Percentiles rank a stretch among this genome's conserved stretches.
phyloP scores from a whole-genome alignment of 2,888 invertebrate genomes.

The Gymnoscelis rufifasciata region DNA sequence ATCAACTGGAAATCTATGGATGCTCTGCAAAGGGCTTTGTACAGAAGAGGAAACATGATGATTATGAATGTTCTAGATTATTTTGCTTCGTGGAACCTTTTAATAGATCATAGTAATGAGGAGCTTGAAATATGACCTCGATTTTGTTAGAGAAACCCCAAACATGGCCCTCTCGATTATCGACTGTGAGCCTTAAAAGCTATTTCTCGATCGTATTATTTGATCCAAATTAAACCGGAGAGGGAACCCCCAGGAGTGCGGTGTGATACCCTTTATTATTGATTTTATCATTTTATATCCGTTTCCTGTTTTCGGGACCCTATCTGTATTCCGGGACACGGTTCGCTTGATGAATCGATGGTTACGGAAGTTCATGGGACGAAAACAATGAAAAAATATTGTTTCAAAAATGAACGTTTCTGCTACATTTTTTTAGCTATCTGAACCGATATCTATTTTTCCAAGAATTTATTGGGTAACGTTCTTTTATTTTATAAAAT shows the following conservation, averaged over 20 bases:
- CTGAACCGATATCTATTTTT: not conserved
- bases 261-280: constrained; percentile 38
- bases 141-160: too few species aligned
- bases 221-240: constrained; percentile 19
- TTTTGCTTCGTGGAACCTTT: too few species aligned
- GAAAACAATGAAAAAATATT: constrained; percentile 8
- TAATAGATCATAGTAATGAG: too few species aligned
- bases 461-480: not conserved
- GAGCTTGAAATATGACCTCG: too few species aligned
- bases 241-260: constrained; percentile 32
- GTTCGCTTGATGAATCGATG: constrained; percentile 22
- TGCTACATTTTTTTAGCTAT: not conserved
- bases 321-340: constrained; percentile 25
- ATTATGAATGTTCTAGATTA: too few species aligned
- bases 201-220: not conserved
- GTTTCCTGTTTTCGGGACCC: constrained; percentile 18
- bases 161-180: too few species aligned
- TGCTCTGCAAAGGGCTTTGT: too few species aligned
- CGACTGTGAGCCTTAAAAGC: too few species aligned
- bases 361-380: constrained; percentile 6
- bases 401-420: not conserved
- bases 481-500: not conserved
- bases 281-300: constrained; percentile 33
- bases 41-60: too few species aligned
- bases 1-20: too few species aligned